Evolutionary conservation across 2,113 vertebrate species (phyloP), one percentile per base, ranked within the genome.

Genomic region (Neolamprologus sp.): DNA sequence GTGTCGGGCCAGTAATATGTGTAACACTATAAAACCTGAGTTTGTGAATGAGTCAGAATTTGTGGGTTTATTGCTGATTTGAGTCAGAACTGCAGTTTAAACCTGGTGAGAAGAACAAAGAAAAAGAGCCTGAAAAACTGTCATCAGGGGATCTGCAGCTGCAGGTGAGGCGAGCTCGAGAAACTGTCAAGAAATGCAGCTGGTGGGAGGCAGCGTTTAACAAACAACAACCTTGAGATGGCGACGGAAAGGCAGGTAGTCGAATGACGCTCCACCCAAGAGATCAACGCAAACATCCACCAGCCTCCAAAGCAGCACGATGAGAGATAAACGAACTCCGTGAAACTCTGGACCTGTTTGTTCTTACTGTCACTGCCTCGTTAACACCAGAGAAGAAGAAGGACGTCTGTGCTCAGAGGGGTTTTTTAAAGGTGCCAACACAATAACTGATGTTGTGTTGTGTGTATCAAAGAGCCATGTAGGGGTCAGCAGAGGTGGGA

Each of bases 11-110:
- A 58, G 57, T 17, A 31, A 58, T 17, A 31, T 58, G 57, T 58
- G 14, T 58, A 31, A 31, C 0, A 58, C 55, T 0, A 58, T 28
- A 0, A 58, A 58, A 58, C 1, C 23, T 28, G 23, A 2, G 55
- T 58, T 58, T 58, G 57, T 17, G 5, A 35, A 33, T 63, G 0
- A 35, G 6, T 35, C 60, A 65, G 31, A 65, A 65, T 65, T 8
- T 65, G 60, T 37, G 60, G 19, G 9, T 68, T 68, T 68, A 0
- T 68, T 68, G 33, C 19, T 68, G 63, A 40, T 68, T 68, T 68
- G 33, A 65, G 63, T 40, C 63, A 0, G 33, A 68, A n/a, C 33
- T 63, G 19, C 63, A 68, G 63, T 68, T 21, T 40, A 68, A 68
- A 21, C 11, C 33, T 68, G 63, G 19, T 21, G 63, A 68, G 19